phyloP scores from a whole-genome alignment of 1,140 invertebrate species.

The Trachelipus rathkii region DNA sequence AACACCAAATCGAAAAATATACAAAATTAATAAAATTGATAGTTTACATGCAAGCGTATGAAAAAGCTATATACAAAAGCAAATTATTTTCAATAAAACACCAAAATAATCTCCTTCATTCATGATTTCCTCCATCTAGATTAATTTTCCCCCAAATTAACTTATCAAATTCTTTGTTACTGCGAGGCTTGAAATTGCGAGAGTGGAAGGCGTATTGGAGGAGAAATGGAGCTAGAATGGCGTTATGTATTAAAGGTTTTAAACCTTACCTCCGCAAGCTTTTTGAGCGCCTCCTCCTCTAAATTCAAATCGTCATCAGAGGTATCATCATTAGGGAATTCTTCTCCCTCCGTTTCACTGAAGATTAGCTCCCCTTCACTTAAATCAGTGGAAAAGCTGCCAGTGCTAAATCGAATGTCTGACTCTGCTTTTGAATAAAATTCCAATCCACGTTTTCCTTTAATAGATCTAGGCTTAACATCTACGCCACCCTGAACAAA shows the following conservation, averaged over 20 bases:
- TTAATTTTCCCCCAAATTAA: not conserved
- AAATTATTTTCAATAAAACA: conserved; percentile 1
- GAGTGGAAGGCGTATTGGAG: not conserved
- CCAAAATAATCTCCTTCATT: not conserved
- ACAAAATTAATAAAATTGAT: too few relatives aligned
- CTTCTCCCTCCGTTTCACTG: conserved; percentile 44
- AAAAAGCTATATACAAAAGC: not conserved
- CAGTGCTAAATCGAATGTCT: conserved; percentile 27
- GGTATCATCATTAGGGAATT: conserved; percentile 37
- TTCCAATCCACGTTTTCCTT: too few relatives aligned
- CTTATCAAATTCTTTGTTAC: not conserved
- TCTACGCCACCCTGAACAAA: too few relatives aligned
- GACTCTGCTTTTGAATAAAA: not conserved
- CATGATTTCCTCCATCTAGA: not conserved
- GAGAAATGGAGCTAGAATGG: not conserved
- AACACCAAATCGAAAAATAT: too few relatives aligned
- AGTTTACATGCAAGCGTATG: not conserved
- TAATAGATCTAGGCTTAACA: too few relatives aligned
- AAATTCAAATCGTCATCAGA: conserved; percentile 43
- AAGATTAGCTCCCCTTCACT: conserved; percentile 37
- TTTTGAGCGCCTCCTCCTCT: conserved; percentile 41
- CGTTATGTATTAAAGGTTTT: conserved; percentile 11
- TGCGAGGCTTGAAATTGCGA: not conserved
- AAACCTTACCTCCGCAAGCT: conserved; percentile 37
- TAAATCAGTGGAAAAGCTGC: conserved; percentile 37